These are phyloP conservation scores for Euclidia mi DNA, from an alignment of 2,888 invertebrate genomes.

Conservation along the genomic window DNA sequence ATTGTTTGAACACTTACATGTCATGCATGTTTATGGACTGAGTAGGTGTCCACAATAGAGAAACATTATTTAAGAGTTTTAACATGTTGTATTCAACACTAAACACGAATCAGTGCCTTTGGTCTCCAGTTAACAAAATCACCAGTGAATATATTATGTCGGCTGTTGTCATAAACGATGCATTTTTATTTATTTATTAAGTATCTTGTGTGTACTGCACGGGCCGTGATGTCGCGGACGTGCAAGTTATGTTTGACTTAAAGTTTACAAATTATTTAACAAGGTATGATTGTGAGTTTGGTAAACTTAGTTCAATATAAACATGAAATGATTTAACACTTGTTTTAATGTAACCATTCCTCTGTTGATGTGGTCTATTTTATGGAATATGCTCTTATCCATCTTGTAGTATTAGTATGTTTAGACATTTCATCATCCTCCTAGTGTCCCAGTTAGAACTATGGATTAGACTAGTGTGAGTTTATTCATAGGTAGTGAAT, in stretches of 20 bases:
- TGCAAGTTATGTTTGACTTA: slow-evolving; percentile 69
- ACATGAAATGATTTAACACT: slow-evolving; percentile 44
- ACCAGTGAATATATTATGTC: slow-evolving; percentile 40
- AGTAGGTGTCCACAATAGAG: slow-evolving; percentile 12
- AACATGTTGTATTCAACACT: slow-evolving; percentile 40
- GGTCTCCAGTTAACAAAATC: slow-evolving; percentile 36
- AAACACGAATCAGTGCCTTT: slow-evolving; percentile 52
- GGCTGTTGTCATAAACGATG: slow-evolving; percentile 82
- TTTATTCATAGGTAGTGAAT: too few relatives aligned
- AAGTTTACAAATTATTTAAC: slow-evolving; percentile 62
- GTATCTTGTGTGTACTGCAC: slow-evolving; percentile 49
- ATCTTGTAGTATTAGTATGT: too few relatives aligned
- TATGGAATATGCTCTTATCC: too few relatives aligned
- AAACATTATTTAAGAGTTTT: slow-evolving; percentile 12
- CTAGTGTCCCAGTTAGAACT: too few relatives aligned
- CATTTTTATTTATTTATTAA: slow-evolving; percentile 71
- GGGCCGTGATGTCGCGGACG: slow-evolving; percentile 34
- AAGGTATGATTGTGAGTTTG: slow-evolving; percentile 65
- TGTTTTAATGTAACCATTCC: neutral
- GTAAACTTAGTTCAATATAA: slow-evolving; percentile 67
- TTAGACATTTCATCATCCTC: too few relatives aligned
- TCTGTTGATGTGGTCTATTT: too few relatives aligned
- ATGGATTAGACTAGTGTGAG: too few relatives aligned
- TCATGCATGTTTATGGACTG: slow-evolving; percentile 26
- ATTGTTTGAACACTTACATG: slow-evolving; percentile 33